A percentile compares a stretch with the other conserved stretches of the same genome.
Evolutionary conservation across 1,140 invertebrate species (phyloP).

Genomic region (Drosophila repleta): DNA sequence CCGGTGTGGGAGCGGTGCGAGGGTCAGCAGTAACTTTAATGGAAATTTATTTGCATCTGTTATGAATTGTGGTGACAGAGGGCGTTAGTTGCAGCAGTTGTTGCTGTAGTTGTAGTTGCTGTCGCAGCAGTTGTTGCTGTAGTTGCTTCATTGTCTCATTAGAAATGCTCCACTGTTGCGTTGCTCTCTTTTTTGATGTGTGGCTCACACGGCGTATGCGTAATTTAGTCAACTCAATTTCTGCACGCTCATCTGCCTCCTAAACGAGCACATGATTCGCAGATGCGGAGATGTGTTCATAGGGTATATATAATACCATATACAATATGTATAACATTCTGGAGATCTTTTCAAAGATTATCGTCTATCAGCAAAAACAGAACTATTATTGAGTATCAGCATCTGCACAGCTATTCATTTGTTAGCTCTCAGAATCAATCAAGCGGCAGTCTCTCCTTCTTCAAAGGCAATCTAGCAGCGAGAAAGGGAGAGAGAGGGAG

Average conservation of each 20-base stretch:
- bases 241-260: background rate
- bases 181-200: slow-evolving; percentile 24
- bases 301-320: no score
- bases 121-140: slow-evolving; percentile 16
- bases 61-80: slow-evolving; percentile 76
- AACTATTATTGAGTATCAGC: no score
- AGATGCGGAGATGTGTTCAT: no score
- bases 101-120: background rate
- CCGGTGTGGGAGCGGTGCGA: background rate
- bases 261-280: no score
- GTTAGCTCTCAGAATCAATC: no score
- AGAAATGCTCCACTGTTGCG: background rate
- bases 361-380: no score
- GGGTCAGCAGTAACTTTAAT: slow-evolving; percentile 51
- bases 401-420: no score
- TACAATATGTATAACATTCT: no score
- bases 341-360: no score
- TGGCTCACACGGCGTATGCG: slow-evolving; percentile 63
- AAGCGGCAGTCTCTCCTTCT: no score
- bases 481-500: no score
- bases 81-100: slow-evolving; percentile 47
- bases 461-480: no score
- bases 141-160: slow-evolving; percentile 13
- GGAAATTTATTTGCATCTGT: slow-evolving; percentile 79
- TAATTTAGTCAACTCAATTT: slow-evolving; percentile 41